Evolutionary conservation across 2,888 invertebrate genomes (phyloP).

Genomic region (Biston stratarius): DNA sequence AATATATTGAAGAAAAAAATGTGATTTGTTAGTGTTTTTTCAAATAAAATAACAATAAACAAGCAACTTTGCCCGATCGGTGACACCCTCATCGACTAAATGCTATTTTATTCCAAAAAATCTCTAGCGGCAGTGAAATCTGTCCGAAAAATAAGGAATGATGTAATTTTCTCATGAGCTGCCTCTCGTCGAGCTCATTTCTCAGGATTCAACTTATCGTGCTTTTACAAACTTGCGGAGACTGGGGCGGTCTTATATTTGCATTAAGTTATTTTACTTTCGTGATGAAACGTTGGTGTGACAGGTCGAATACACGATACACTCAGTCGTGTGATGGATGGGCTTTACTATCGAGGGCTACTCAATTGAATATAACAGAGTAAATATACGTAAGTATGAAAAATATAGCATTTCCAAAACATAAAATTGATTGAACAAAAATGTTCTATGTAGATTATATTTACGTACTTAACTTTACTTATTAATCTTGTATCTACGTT

Average conservation of each 20-base stretch:
- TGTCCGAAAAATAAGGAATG: conserved; percentile 58
- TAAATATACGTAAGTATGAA: neutral
- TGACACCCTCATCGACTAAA: conserved; percentile 5
- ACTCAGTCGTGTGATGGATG: conserved; percentile 50
- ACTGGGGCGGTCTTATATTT: conserved; percentile 54
- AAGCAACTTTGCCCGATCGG: neutral
- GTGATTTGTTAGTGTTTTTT: no score
- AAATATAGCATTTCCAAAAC: no score
- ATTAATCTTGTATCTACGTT: no score
- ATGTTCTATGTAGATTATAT: neutral
- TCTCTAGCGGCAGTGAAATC: conserved; percentile 36
- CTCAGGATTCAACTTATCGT: conserved; percentile 69
- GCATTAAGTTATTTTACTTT: conserved; percentile 54
- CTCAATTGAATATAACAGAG: conserved; percentile 5
- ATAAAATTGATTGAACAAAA: neutral
- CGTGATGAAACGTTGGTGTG: conserved; percentile 47
- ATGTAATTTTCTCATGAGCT: conserved; percentile 51
- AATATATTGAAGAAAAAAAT: no score
- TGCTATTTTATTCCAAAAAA: conserved; percentile 12
- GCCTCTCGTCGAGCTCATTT: conserved; percentile 55
- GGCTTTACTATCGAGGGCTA: conserved; percentile 37
- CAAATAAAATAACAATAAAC: neutral
- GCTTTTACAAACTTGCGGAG: conserved; percentile 58
- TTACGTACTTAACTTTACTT: no score
- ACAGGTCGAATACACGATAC: conserved; percentile 45